phyloP scores from a whole-genome alignment of 2,113 vertebrate species.

The Pogona vitticeps region DNA sequence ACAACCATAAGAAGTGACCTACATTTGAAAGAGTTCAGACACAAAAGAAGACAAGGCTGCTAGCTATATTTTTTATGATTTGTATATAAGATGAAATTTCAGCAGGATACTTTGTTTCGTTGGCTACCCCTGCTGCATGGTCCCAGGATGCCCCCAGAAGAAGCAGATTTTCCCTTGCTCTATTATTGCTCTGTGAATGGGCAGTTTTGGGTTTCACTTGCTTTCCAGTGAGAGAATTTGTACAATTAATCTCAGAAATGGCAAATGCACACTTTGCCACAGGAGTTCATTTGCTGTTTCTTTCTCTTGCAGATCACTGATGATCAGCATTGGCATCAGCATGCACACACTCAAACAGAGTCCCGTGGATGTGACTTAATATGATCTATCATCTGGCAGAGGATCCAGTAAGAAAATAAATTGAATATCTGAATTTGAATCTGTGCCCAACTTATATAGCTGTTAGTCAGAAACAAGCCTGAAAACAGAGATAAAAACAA shows the following conservation, averaged over 20 bases:
- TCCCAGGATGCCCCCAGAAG: too few relatives aligned
- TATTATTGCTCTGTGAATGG: neutral
- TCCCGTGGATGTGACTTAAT: neutral
- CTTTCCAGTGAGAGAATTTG: neutral
- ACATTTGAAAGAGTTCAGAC: neutral
- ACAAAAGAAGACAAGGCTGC: too few relatives aligned
- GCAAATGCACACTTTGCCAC: neutral
- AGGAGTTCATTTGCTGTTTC: neutral
- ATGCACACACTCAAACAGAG: neutral
- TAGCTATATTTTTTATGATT: too few relatives aligned
- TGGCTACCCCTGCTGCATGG: too few relatives aligned
- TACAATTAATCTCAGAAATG: neutral
- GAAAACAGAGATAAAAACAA: too few relatives aligned
- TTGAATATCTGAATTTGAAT: neutral
- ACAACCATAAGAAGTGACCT: slow-evolving; percentile 32
- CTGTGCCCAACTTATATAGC: neutral
- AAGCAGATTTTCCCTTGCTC: neutral
- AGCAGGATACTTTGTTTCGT: too few relatives aligned
- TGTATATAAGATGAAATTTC: too few relatives aligned
- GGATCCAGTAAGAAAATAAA: neutral
- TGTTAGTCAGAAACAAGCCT: neutral
- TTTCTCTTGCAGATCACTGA: neutral
- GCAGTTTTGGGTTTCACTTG: neutral
- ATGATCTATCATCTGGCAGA: neutral
- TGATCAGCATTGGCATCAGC: neutral